Evolutionary conservation across 2,797 vertebrate species (phyloP).

Genomic region (Enteromius mattozi): DNA sequence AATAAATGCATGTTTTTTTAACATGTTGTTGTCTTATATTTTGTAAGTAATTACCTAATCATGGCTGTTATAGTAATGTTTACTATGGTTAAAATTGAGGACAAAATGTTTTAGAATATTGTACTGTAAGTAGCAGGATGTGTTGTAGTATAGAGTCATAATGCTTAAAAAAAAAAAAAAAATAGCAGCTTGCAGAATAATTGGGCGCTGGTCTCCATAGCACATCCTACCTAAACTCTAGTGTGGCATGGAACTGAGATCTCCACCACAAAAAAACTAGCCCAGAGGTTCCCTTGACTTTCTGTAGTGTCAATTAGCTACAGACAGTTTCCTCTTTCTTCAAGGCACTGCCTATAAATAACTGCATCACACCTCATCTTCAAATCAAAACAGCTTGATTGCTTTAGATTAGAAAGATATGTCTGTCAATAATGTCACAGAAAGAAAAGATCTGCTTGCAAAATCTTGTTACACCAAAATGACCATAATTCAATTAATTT

Average conservation of each 20-base stretch:
- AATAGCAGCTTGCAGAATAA: conserved; percentile 5
- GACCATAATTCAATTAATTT: neutral
- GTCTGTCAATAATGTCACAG: neutral
- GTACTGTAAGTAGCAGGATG: neutral
- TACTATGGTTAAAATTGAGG: neutral
- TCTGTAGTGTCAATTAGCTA: conserved; percentile 7
- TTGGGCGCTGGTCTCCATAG: neutral
- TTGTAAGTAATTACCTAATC: neutral
- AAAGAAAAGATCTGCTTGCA: neutral
- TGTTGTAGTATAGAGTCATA: neutral
- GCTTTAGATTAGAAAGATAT: neutral
- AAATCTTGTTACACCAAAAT: neutral
- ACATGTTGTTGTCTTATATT: neutral
- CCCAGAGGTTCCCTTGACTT: neutral
- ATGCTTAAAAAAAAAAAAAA: neutral
- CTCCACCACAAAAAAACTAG: neutral
- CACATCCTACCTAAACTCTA: neutral
- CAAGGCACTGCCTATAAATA: neutral
- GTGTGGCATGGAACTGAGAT: neutral
- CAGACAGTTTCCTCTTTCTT: neutral
- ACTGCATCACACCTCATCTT: neutral
- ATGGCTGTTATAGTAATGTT: neutral
- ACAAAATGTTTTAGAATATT: neutral
- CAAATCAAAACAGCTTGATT: conserved; percentile 2
- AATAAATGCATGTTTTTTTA: neutral